Base-by-base conservation (phyloP, 1,140 invertebrate genomes). In the Acromyrmex echinatior region DNA sequence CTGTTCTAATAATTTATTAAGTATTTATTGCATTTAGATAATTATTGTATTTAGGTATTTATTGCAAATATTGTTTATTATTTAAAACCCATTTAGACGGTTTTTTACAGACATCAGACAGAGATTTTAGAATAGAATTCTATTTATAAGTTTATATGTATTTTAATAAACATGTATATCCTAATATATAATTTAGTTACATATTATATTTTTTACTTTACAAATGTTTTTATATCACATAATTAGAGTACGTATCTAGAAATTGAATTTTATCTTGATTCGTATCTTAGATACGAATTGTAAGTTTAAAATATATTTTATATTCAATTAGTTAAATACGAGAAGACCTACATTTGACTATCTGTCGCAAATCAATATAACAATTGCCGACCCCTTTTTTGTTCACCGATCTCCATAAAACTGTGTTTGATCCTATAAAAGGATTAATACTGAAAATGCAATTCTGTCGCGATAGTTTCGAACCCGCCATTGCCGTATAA, bases 361-460 rank as follows among this genome's bases (percentile, higher is more conserved):
- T 16, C 12, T 39, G n/a, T 70, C 49, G n/a, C 14, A 45, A 12
- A 70, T 56, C 14, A 80, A 2, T 45, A 56, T 58, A 56, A 65
- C 7, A 31, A 68, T 5, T 28, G 18, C 35, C 56, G 31, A 21
- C 7, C 10, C 14, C 56, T 7, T 53, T 53, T n/a, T n/a, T 2
- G 1, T 28, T 63, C 35, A 16, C 10, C 35, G 14, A 25, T 70
- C 51, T 71, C 7, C 12, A 16, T 76, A 84, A 76, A 84, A 84
- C 45, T 1, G 21, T 39, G 18, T 49, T 63, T 18, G 56, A 77
- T 31, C 31, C 9, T 21, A 70, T 76, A 81, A 87, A 82, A 81
- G 66, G 53, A 90, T 84, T 90, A 90, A 90, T 77, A 80, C 12
- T 12, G 78, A 78, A 87, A 87, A 89, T 80, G 89, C 89, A 74